phyloP scores from a whole-genome alignment of 2,797 vertebrate species.

The Sparidentex hasta region DNA sequence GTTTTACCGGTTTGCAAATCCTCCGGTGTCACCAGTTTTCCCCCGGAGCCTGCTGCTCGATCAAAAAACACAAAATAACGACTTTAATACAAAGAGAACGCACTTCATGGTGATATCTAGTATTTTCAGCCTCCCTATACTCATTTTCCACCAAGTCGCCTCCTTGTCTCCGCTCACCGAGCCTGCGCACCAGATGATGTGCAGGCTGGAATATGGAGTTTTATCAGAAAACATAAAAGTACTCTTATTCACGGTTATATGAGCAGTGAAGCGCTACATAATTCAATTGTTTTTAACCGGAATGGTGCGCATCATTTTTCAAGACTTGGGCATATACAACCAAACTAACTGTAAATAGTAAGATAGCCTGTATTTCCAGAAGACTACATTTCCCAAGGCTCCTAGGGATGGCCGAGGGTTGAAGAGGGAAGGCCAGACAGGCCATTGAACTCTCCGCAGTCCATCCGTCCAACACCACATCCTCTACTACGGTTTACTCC shows the following conservation, averaged over 20 bases:
- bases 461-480: conserved; percentile 36
- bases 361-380: accelerated
- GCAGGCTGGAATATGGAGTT: conserved; percentile 77
- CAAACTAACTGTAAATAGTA: accelerated
- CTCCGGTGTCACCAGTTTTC: background rate
- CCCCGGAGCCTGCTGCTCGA: background rate
- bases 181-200: conserved; percentile 64
- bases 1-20: background rate
- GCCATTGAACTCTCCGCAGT: conserved; percentile 79
- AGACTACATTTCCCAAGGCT: conserved; percentile 83
- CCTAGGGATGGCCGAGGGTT: background rate
- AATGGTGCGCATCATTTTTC: accelerated
- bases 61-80: background rate
- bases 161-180: conserved; percentile 54
- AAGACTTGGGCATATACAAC: accelerated
- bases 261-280: accelerated
- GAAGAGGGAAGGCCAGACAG: conserved; percentile 74
- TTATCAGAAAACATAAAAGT: accelerated
- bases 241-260: accelerated
- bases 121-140: conserved; percentile 51
- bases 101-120: conserved; percentile 32
- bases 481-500: conserved; percentile 8
- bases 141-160: conserved; percentile 70
- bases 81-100: background rate
- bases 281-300: accelerated